Percentiles rank a stretch among this genome's conserved stretches.
phyloP scores from a whole-genome alignment of 2,113 vertebrate species.

The Circaetus cinerascens region DNA sequence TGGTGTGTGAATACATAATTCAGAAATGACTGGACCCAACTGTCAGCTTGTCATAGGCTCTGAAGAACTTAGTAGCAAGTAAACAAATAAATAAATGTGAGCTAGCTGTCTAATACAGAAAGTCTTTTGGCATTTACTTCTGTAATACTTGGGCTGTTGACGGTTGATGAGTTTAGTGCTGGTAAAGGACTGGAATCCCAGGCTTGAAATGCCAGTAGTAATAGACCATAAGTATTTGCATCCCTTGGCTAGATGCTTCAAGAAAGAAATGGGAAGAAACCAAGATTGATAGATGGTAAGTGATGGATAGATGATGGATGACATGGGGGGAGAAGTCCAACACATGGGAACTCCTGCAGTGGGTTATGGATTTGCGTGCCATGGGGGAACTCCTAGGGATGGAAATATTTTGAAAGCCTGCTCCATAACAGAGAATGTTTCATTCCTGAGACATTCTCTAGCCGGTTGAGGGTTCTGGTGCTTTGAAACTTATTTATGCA shows the following conservation, averaged over 20 bases:
- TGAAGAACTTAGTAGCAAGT: background rate
- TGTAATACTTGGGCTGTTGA: background rate
- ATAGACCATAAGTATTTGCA: background rate
- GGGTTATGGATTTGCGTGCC: fast-evolving
- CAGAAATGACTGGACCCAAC: background rate
- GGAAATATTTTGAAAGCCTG: background rate
- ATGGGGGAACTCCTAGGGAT: background rate
- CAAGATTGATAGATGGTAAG: background rate
- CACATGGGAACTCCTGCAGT: background rate
- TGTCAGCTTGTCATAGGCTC: background rate
- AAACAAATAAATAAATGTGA: background rate
- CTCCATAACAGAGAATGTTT: background rate
- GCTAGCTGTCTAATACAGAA: background rate
- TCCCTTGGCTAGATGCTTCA: background rate
- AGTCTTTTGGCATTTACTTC: background rate
- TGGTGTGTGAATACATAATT: background rate
- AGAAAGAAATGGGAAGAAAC: background rate
- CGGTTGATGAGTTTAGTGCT: background rate
- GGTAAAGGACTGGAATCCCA: background rate
- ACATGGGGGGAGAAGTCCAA: background rate
- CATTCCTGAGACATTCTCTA: background rate
- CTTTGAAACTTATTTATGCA: background rate
- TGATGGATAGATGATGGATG: background rate
- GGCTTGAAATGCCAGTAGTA: background rate
- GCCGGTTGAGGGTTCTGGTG: background rate